These are phyloP conservation scores for Cariama cristata DNA, from an alignment of 2,113 vertebrate genomes.

Conservation along the genomic window DNA sequence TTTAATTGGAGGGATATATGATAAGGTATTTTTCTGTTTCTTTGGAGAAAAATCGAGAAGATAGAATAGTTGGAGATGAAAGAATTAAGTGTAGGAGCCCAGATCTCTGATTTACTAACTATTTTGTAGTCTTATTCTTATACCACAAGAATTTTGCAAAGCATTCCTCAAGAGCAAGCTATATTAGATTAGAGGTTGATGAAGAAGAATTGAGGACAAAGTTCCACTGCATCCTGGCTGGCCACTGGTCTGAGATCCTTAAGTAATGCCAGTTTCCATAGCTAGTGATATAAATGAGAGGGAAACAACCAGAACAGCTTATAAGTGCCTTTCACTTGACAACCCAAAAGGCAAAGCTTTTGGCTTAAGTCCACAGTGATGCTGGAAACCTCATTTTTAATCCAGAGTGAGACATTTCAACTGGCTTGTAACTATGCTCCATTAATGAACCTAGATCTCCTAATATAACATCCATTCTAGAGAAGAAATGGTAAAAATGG, in stretches of 20 bases:
- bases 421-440: not conserved
- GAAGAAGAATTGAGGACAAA: constrained; percentile 29
- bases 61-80: not conserved
- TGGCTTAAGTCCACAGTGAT: not conserved
- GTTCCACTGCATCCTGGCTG: constrained; percentile 10
- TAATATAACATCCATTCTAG: not conserved
- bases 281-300: not conserved
- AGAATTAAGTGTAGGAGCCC: not conserved
- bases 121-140: not conserved
- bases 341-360: not conserved
- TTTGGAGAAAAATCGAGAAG: not conserved
- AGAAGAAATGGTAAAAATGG: not conserved
- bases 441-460: not conserved
- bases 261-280: not conserved
- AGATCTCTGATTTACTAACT: constrained; percentile 34
- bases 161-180: constrained; percentile 27
- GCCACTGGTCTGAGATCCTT: not conserved
- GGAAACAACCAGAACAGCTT: not conserved
- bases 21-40: not conserved
- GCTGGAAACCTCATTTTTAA: constrained; percentile 43
- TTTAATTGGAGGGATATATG: not conserved
- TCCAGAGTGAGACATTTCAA: not conserved
- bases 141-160: constrained; percentile 49
- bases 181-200: not conserved
- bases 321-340: not conserved